Conservation (phyloP, 1,140 invertebrate genomes). For the Triops cancriformis region DNA sequence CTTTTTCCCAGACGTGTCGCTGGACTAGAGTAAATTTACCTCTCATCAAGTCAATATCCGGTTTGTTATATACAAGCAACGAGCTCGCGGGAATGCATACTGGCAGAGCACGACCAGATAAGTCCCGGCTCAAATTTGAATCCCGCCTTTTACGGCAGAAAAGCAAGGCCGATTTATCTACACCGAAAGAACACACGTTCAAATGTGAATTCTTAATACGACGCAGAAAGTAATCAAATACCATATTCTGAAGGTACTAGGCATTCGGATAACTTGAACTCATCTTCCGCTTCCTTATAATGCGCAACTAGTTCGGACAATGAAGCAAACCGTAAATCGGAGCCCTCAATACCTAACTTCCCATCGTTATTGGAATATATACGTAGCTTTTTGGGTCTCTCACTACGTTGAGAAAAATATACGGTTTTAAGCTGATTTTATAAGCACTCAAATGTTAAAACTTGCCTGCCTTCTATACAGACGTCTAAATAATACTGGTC, state of each 20-base stretch:
- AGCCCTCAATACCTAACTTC: conserved; percentile 45
- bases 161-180: conserved; percentile 63
- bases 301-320: conserved; percentile 52
- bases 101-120: background rate
- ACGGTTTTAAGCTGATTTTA: background rate
- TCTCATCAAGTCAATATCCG: conserved; percentile 40
- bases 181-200: conserved; percentile 33
- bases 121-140: conserved; percentile 36
- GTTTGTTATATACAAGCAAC: conserved; percentile 54
- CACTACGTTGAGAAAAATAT: background rate
- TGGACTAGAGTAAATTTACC: conserved; percentile 53
- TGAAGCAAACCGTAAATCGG: conserved; percentile 47
- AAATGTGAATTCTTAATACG: conserved; percentile 21
- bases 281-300: conserved; percentile 39
- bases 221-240: conserved; percentile 40
- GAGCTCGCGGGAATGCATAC: conserved; percentile 50
- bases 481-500: conserved; percentile 70
- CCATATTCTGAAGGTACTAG: conserved; percentile 77
- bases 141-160: conserved; percentile 50
- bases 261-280: conserved; percentile 58
- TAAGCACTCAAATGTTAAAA: conserved; percentile 20
- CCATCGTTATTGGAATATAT: conserved; percentile 47
- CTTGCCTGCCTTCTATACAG: conserved; percentile 56
- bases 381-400: conserved; percentile 53
- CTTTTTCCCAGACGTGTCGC: conserved; percentile 56